Conservation (phyloP, 2,888 invertebrate species). For the Eilema griseolum region DNA sequence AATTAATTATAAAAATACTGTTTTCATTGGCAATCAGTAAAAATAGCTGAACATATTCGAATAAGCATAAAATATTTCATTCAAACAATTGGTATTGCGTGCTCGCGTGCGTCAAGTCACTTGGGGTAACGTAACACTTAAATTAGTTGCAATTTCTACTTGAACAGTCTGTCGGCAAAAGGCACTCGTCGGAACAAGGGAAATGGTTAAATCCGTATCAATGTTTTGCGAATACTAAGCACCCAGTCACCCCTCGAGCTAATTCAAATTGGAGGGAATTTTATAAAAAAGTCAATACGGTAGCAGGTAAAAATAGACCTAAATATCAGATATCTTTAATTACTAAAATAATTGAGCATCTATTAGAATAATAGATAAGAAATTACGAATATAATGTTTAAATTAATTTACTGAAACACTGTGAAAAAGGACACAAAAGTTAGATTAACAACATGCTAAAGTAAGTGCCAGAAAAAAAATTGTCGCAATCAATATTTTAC, state of each 20-base stretch:
- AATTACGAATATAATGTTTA: conserved; percentile 21
- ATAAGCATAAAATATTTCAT: conserved; percentile 36
- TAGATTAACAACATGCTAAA: not conserved
- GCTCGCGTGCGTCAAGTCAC: conserved; percentile 81
- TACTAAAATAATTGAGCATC: not conserved
- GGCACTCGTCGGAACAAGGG: conserved; percentile 75
- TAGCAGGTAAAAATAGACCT: not conserved
- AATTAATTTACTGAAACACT: not conserved
- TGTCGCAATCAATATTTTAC: conserved; percentile 13
- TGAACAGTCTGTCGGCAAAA: conserved; percentile 73
- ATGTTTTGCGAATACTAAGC: conserved; percentile 60
- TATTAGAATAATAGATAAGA: not conserved
- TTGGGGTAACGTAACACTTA: conserved; percentile 81
- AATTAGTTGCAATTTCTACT: conserved; percentile 85
- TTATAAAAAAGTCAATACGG: not conserved
- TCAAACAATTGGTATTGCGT: conserved; percentile 69
- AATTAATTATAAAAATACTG: not conserved
- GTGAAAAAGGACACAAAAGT: not conserved
- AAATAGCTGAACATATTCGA: not conserved
- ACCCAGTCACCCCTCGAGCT: conserved; percentile 51
- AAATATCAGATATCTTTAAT: not conserved
- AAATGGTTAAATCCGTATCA: conserved; percentile 77
- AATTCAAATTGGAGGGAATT: conserved; percentile 40
- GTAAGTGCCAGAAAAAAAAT: not conserved
- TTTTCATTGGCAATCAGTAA: not conserved